Evolutionary conservation across 2,797 vertebrate genomes (phyloP), one percentile per base, ranked within the genome.

Genomic region (Pipistrellus pipistrellus): DNA sequence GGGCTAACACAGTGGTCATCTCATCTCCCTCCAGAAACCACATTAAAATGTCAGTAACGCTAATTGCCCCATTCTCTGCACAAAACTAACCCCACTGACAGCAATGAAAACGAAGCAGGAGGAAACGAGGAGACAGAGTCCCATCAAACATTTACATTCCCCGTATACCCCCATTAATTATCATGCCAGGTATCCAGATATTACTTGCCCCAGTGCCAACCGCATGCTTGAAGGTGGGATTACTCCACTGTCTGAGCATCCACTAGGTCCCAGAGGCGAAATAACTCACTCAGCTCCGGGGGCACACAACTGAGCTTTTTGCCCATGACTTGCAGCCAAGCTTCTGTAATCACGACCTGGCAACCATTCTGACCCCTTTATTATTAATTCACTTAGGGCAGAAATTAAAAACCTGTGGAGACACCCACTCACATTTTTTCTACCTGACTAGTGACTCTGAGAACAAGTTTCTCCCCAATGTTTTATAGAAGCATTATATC

Each of bases 211-310:
- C 87, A 48, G 53, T 90, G 85, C 76, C 82, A 90, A 87, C 92
- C 57, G 48, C 17, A 32, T 86, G 41, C 71, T 64, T 80, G n/a
- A 57, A 86, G 57, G 76, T 87, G 51, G 57, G 57, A 94, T 95
- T 92, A 94, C 92, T 94, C 81, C 87, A 95, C 57, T 62, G 71
- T 87, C 89, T 92, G 69, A 92, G 90, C 66, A 90, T 90, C 83
- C 57, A 75, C 35, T 80, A 44, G 71, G 35, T 73, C 82, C 77
- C 94, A 68, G 64, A 84, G 41, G 92, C 73, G 41, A 94, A 96
- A 84, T 84, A 92, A 90, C 25, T 90, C 64, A 55, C 78, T 92
- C 92, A 55, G 55, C 77, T 77, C 38, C n/a, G 66, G 77, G 51
- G 46, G 55, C 46, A 92, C 57, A 75, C 64, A 95, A 87, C 38